These are phyloP conservation scores for Chelonoidis abingdonii DNA, from an alignment of 2,113 vertebrate genomes.

Conservation along the genomic window DNA sequence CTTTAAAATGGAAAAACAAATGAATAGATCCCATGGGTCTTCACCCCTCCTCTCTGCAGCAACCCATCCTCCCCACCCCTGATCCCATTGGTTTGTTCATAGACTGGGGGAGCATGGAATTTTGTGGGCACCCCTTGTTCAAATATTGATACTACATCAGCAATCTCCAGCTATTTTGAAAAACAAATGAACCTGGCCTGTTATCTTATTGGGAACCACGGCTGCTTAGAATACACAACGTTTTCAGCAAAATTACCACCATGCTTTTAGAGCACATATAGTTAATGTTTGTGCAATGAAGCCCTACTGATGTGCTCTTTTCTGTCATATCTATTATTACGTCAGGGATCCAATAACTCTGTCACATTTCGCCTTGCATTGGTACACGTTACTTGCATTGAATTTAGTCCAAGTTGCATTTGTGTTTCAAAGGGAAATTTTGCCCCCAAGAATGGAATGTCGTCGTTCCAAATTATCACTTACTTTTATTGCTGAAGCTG, in stretches of 20 bases:
- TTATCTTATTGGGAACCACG: not conserved
- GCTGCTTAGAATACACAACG: constrained; percentile 41
- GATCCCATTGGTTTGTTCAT: constrained; percentile 44
- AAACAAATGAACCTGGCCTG: constrained; percentile 40
- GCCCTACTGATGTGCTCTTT: accelerated
- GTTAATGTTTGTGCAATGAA: not conserved
- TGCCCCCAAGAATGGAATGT: accelerated
- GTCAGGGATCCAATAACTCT: not conserved
- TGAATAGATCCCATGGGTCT: not conserved
- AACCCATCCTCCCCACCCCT: not conserved
- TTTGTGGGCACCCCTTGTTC: constrained; percentile 27
- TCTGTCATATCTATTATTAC: not conserved
- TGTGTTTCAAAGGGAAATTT: not conserved
- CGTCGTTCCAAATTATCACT: not conserved
- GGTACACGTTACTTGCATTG: not conserved
- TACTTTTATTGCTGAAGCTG: not conserved
- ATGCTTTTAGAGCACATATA: not conserved
- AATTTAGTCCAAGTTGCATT: not conserved
- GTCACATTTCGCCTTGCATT: not conserved
- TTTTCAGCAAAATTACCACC: not conserved
- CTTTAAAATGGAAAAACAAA: constrained; percentile 67
- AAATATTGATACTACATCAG: constrained; percentile 60
- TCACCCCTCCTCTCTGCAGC: constrained; percentile 5
- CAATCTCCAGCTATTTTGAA: constrained; percentile 52
- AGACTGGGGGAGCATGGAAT: constrained; percentile 51